These are phyloP conservation scores for Hipposideros armiger DNA, from an alignment of 2,113 vertebrate species.

Conservation along the genomic window DNA sequence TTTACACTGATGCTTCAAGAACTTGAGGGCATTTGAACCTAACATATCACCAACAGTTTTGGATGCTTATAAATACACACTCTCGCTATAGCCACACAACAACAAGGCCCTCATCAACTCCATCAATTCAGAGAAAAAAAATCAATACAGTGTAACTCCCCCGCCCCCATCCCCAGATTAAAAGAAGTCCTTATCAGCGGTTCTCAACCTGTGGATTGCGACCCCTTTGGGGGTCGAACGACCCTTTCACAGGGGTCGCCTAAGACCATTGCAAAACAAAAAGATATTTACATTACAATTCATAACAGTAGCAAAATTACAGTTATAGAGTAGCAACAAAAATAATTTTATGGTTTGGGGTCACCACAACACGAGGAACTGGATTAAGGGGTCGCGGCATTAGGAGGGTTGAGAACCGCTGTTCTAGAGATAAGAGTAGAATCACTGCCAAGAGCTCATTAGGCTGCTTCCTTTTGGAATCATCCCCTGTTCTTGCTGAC, in stretches of 20 bases:
- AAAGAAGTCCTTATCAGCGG: neutral
- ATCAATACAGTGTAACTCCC: neutral
- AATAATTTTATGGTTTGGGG: no score
- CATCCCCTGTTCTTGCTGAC: neutral
- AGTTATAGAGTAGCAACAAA: no score
- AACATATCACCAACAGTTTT: neutral
- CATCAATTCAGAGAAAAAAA: constrained; percentile 33
- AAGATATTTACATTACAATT: no score
- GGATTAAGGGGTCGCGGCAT: no score
- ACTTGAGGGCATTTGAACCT: neutral
- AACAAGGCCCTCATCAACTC: neutral
- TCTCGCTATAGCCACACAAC: neutral
- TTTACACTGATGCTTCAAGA: neutral
- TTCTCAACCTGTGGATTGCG: no score
- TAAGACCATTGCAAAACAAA: no score
- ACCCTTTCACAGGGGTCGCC: no score
- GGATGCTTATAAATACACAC: neutral
- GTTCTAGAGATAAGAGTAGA: neutral
- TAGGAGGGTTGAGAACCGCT: no score
- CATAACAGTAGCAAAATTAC: no score
- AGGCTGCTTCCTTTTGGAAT: neutral
- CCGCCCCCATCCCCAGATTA: neutral
- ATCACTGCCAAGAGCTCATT: neutral
- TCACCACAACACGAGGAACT: no score
- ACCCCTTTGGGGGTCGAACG: no score